These are phyloP conservation scores for Lysandra coridon DNA, from an alignment of 2,888 invertebrate genomes.

Conservation along the genomic window DNA sequence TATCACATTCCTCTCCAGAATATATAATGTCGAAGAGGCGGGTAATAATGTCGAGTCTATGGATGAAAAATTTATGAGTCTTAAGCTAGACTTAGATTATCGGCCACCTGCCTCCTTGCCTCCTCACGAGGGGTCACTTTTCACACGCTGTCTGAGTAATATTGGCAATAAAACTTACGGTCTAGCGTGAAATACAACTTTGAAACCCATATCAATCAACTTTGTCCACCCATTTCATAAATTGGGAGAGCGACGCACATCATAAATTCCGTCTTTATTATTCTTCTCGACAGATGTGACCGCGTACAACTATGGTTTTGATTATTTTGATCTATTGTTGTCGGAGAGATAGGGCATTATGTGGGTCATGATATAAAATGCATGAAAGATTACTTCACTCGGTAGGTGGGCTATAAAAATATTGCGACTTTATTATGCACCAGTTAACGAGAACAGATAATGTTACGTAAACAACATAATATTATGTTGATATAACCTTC, in stretches of 20 bases:
- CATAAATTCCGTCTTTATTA: conserved; percentile 11
- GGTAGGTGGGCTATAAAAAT: conserved; percentile 21
- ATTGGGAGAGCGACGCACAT: conserved; percentile 4
- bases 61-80: conserved; percentile 11
- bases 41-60: conserved; percentile 1
- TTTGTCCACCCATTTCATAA: conserved; percentile 4
- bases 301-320: background rate
- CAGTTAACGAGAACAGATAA: conserved; percentile 9
- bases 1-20: background rate
- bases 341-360: background rate
- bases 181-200: conserved; percentile 6
- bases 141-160: conserved; percentile 1
- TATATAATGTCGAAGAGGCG: conserved; percentile 5
- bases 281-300: background rate
- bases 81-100: conserved; percentile 21
- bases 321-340: background rate
- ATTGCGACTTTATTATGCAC: conserved; percentile 12
- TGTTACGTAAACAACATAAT: background rate
- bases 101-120: background rate
- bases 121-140: background rate
- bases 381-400: background rate
- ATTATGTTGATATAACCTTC: background rate
- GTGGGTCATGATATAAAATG: conserved; percentile 18
- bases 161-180: conserved; percentile 16
- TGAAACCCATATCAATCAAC: conserved; percentile 14